Evolutionary conservation across 1,140 invertebrate genomes (phyloP).

Genomic region (Rhopalosiphum maidis): DNA sequence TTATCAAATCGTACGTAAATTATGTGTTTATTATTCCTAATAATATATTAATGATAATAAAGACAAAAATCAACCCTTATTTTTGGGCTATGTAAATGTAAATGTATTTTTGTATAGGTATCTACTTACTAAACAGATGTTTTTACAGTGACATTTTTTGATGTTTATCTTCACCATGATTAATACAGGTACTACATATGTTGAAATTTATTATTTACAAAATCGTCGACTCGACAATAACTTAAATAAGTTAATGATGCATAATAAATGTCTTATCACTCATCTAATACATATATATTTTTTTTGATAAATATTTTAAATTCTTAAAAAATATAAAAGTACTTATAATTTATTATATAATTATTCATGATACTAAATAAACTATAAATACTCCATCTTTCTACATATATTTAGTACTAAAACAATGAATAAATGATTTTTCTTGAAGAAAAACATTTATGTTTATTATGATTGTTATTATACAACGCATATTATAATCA

Average conservation of each 20-base stretch:
- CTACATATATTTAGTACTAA: background rate
- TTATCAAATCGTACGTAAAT: background rate
- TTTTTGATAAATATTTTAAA: background rate
- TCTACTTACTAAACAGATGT: slow-evolving; percentile 19
- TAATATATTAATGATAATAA: background rate
- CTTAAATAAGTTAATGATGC: background rate
- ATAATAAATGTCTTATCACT: slow-evolving; percentile 13
- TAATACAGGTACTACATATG: slow-evolving; percentile 22
- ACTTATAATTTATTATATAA: too few species aligned
- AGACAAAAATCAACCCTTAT: background rate
- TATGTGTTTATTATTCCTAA: background rate
- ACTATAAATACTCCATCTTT: background rate
- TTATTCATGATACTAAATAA: background rate
- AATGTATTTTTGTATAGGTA: background rate
- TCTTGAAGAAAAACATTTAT: background rate
- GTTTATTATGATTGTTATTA: background rate
- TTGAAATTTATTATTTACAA: slow-evolving; percentile 41
- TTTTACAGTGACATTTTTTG: background rate
- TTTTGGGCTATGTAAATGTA: background rate
- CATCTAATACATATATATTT: background rate
- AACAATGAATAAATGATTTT: background rate
- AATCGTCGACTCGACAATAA: background rate
- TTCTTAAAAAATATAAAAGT: background rate
- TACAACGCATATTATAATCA: background rate
- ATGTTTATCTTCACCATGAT: slow-evolving; percentile 16